These are phyloP conservation scores for Myanophis thanlyinensis DNA, from an alignment of 2,113 vertebrate genomes.

Conservation along the genomic window DNA sequence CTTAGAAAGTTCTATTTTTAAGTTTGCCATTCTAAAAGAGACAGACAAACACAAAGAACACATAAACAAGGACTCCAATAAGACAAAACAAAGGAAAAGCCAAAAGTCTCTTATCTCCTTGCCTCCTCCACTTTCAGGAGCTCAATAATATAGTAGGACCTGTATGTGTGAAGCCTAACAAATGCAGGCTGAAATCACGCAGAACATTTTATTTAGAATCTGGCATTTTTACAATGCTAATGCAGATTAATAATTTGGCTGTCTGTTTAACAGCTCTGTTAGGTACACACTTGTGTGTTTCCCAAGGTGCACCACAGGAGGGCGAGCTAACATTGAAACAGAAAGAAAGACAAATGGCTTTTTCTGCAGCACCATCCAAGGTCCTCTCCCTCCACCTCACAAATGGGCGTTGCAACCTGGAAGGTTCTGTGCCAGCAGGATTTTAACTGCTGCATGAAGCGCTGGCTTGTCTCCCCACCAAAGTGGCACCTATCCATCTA, in stretches of 20 bases:
- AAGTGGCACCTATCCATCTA: neutral
- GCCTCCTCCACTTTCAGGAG: neutral
- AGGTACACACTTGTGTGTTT: neutral
- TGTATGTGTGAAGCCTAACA: neutral
- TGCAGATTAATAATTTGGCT: neutral
- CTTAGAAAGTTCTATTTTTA: conserved; percentile 84
- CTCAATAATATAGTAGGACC: neutral
- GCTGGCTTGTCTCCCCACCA: neutral
- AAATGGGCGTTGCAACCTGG: neutral
- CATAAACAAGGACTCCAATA: conserved; percentile 23
- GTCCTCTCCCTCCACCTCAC: too few species aligned
- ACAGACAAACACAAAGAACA: neutral
- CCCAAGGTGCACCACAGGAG: neutral
- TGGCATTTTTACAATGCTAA: neutral
- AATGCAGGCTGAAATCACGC: neutral
- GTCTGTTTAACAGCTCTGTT: neutral
- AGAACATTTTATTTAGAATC: neutral
- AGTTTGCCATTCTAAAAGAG: conserved; percentile 79
- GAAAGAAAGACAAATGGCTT: neutral
- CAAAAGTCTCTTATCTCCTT: neutral
- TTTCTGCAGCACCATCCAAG: neutral
- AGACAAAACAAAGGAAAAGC: neutral
- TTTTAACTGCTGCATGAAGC: neutral
- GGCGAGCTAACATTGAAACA: neutral
- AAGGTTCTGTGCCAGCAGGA: neutral